Evolutionary conservation across 2,888 invertebrate genomes (phyloP).

Genomic region (Halictus quadricinctus): DNA sequence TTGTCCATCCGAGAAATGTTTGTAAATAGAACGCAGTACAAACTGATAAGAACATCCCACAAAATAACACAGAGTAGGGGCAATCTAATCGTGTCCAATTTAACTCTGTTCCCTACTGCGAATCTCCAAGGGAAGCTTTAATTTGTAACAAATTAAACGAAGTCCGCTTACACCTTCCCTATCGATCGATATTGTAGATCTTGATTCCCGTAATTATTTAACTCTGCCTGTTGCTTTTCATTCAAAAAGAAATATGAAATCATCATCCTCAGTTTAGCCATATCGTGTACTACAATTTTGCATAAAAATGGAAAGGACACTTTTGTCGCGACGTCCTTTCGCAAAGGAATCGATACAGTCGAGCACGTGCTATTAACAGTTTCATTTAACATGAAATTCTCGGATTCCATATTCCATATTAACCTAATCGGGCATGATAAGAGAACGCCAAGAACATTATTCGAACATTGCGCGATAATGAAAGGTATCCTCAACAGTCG

Average conservation of each 20-base stretch:
- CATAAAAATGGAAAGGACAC: too few species aligned
- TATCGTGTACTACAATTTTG: too few species aligned
- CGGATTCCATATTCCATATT: neutral
- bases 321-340: too few species aligned
- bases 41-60: constrained; percentile 16
- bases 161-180: neutral
- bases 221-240: neutral
- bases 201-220: neutral
- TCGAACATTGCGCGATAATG: neutral
- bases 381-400: neutral
- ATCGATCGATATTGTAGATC: neutral
- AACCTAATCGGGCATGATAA: constrained; percentile 6
- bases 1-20: neutral
- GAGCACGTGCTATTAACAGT: neutral
- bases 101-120: constrained; percentile 2
- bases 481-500: neutral
- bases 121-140: constrained; percentile 16
- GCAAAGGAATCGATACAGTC: neutral
- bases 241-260: neutral
- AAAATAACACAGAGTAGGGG: neutral
- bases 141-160: constrained; percentile 17
- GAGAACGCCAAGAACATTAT: neutral
- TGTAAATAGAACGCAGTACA: constrained; percentile 7
- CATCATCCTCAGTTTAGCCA: neutral
- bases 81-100: constrained; percentile 28